phyloP scores from a whole-genome alignment of 1,140 invertebrate species.

The Drosophila nebulosa region DNA sequence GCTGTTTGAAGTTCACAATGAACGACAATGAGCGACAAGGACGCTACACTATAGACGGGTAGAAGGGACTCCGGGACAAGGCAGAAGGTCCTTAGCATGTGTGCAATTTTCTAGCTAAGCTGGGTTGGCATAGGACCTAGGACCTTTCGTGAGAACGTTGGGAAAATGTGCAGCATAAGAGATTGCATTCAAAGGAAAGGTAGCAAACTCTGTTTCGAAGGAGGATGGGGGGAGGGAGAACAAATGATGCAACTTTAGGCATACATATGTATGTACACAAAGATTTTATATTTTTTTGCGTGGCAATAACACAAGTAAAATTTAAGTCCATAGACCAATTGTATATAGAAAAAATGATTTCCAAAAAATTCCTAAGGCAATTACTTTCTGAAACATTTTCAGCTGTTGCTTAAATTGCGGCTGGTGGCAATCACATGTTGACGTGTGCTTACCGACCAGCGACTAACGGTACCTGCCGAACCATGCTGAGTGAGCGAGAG shows the following conservation, averaged over 20 bases:
- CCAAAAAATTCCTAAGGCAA: neutral
- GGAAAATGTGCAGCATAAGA: slow-evolving; percentile 1
- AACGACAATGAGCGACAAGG: slow-evolving; percentile 10
- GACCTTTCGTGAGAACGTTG: neutral
- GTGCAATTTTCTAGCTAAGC: slow-evolving; percentile 3
- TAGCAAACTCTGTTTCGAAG: neutral
- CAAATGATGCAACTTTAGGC: neutral
- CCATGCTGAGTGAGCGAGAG: too few relatives aligned
- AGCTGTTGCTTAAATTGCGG: neutral
- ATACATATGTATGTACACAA: too few relatives aligned
- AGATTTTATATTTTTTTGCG: too few relatives aligned
- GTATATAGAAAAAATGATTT: too few relatives aligned
- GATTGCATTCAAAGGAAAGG: slow-evolving; percentile 17
- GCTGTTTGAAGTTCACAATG: slow-evolving; percentile 57
- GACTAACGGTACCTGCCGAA: neutral
- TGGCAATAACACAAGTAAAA: too few relatives aligned
- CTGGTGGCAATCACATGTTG: neutral
- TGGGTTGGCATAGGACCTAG: slow-evolving; percentile 5
- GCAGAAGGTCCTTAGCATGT: neutral
- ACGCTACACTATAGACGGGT: neutral
- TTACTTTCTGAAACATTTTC: neutral
- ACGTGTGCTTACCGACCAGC: neutral
- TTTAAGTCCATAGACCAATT: too few relatives aligned
- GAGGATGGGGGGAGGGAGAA: neutral
- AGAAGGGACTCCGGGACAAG: slow-evolving; percentile 11